Evolutionary conservation across 2,113 vertebrate genomes (phyloP).

Genomic region (Callopanchax toddi): DNA sequence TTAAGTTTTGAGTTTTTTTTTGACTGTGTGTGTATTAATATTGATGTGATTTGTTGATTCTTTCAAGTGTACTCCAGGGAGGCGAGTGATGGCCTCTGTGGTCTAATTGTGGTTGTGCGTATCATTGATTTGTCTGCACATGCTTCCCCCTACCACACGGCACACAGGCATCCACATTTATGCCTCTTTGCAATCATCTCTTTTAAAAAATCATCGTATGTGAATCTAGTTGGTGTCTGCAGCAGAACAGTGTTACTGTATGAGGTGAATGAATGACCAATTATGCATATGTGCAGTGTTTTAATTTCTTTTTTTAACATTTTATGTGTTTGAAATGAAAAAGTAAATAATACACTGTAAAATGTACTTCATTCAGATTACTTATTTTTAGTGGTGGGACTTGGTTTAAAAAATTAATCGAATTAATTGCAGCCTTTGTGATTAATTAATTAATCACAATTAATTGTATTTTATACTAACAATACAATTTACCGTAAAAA

Average conservation of each 20-base stretch:
- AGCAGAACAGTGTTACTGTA: neutral
- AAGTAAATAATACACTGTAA: too few relatives aligned
- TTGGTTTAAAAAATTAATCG: too few relatives aligned
- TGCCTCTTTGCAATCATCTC: neutral
- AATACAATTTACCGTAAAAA: too few relatives aligned
- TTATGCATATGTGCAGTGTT: slow-evolving; percentile 7
- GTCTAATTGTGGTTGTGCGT: slow-evolving; percentile 38
- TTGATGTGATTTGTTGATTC: slow-evolving; percentile 21
- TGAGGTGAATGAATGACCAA: slow-evolving; percentile 1
- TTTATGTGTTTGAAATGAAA: too few relatives aligned
- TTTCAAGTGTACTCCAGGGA: neutral
- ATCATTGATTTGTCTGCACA: slow-evolving; percentile 33
- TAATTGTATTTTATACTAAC: too few relatives aligned
- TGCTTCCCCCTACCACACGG: neutral
- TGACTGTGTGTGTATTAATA: slow-evolving; percentile 1
- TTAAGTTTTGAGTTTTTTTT: neutral
- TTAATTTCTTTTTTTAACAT: too few relatives aligned
- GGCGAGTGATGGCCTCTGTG: slow-evolving; percentile 15
- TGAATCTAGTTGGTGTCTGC: neutral
- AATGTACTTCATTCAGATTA: too few relatives aligned
- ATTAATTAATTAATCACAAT: too few relatives aligned
- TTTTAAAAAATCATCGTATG: neutral
- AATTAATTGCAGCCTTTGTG: too few relatives aligned
- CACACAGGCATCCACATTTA: slow-evolving; percentile 5
- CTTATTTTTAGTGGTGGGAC: too few relatives aligned